These are phyloP conservation scores for Leucophenga maculata DNA, from an alignment of 2,888 invertebrate species.

Conservation along the genomic window DNA sequence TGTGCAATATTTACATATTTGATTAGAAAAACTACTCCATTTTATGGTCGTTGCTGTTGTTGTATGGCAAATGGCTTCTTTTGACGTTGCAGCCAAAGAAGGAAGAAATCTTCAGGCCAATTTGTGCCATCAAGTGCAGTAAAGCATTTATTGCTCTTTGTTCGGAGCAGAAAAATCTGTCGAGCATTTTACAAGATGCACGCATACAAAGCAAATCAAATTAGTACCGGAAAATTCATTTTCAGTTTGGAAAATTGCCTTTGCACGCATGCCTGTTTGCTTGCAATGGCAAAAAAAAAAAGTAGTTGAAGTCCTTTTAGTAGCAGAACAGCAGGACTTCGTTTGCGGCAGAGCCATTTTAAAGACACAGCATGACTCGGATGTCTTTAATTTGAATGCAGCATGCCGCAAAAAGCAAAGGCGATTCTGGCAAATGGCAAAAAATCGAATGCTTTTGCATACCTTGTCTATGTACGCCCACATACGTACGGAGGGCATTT, in stretches of 20 bases:
- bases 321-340: no score
- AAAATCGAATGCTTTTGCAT: no score
- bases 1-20: slow-evolving; percentile 59
- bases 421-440: no score
- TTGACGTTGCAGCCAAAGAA: not conserved
- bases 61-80: not conserved
- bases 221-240: slow-evolving; percentile 53
- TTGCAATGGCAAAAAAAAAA: not conserved
- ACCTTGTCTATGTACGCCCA: no score
- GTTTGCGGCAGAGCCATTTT: not conserved
- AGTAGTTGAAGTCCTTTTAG: no score
- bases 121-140: not conserved
- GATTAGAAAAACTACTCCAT: slow-evolving; percentile 49
- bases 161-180: not conserved
- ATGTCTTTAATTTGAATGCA: not conserved
- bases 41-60: not conserved
- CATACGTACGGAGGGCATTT: no score
- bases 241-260: slow-evolving; percentile 39
- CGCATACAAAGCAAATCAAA: slow-evolving; percentile 47
- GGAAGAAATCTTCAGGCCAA: slow-evolving; percentile 2
- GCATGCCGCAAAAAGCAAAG: not conserved
- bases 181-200: slow-evolving; percentile 1
- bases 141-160: not conserved
- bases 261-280: slow-evolving; percentile 30
- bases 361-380: slow-evolving; percentile 1